Conservation (phyloP, 2,888 invertebrate species). For the Erebia ligea region DNA sequence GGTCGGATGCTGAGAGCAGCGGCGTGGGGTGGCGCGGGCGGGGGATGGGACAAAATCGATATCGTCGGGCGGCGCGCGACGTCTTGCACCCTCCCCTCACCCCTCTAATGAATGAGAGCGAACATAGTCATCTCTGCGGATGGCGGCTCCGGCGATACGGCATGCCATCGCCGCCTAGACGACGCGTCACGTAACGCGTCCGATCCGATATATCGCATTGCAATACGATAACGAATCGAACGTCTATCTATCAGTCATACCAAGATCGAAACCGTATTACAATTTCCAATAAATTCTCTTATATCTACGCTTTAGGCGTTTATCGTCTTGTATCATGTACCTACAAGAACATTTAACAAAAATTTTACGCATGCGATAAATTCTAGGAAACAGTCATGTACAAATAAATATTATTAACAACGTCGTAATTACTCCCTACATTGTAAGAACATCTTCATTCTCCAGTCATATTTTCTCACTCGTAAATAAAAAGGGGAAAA, state of each 20-base stretch:
- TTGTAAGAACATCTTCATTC: neutral
- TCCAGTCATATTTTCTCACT: neutral
- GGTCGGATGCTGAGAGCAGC: conserved; percentile 81
- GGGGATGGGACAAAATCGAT: conserved; percentile 80
- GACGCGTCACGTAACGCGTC: conserved; percentile 56
- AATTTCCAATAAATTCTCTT: conserved; percentile 31
- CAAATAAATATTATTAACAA: neutral
- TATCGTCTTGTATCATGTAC: too few species aligned
- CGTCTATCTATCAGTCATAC: conserved; percentile 44
- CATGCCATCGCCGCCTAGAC: conserved; percentile 58
- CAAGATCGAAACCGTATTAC: conserved; percentile 30
- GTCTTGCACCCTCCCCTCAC: conserved; percentile 72
- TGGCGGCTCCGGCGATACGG: conserved; percentile 70
- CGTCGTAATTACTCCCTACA: neutral
- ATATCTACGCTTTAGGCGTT: neutral
- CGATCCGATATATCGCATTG: conserved; percentile 56
- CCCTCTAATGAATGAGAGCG: conserved; percentile 82
- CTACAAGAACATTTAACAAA: too few species aligned
- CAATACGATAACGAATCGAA: conserved; percentile 51
- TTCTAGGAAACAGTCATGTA: neutral
- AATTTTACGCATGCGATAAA: neutral
- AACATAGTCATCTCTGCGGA: conserved; percentile 80
- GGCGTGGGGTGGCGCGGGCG: conserved; percentile 62
- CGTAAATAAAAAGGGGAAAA: neutral
- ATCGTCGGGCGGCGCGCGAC: conserved; percentile 82